Evolutionary conservation across 30 jellyfish, hydroid and myxozoan species (phyloP).

Genomic region (Hydractinia echinata): DNA sequence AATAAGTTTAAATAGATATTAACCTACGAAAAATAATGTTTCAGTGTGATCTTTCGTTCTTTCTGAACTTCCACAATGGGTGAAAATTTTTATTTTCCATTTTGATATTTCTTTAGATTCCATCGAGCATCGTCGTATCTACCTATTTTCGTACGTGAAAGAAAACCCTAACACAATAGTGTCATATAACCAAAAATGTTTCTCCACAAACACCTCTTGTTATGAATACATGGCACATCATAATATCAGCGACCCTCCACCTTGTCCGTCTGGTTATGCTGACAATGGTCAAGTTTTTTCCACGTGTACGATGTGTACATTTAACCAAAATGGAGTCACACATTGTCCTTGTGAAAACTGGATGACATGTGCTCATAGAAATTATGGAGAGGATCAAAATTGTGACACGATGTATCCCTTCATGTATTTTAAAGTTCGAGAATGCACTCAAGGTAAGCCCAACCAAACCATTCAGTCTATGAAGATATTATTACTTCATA

Average conservation of each 20-base stretch:
- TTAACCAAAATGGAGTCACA: constrained; percentile 32
- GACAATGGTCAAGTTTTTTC: constrained; percentile 34
- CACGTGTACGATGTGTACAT: constrained; percentile 54
- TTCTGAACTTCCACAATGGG: too few relatives aligned
- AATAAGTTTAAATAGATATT: too few relatives aligned
- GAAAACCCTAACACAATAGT: too few relatives aligned
- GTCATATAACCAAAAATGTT: background rate
- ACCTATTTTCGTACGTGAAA: too few relatives aligned
- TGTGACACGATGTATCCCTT: constrained; percentile 41
- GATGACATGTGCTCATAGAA: constrained; percentile 91
- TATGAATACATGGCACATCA: background rate
- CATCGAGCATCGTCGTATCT: too few relatives aligned
- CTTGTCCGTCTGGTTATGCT: constrained; percentile 66
- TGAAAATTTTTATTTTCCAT: too few relatives aligned
- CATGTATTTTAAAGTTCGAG: constrained; percentile 75
- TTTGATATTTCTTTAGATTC: too few relatives aligned
- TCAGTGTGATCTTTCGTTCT: too few relatives aligned
- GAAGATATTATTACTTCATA: too few relatives aligned
- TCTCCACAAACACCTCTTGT: background rate
- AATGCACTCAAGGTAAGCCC: constrained; percentile 59
- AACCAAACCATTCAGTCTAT: background rate
- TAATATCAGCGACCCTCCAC: constrained; percentile 40
- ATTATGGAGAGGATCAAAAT: constrained; percentile 28
- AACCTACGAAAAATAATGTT: too few relatives aligned
- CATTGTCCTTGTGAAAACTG: constrained; percentile 66